A percentile compares a stretch with the other conserved stretches of the same genome.
Conservation (phyloP, 2,888 invertebrate species). For the Cataglyphis rosenhaueri region DNA sequence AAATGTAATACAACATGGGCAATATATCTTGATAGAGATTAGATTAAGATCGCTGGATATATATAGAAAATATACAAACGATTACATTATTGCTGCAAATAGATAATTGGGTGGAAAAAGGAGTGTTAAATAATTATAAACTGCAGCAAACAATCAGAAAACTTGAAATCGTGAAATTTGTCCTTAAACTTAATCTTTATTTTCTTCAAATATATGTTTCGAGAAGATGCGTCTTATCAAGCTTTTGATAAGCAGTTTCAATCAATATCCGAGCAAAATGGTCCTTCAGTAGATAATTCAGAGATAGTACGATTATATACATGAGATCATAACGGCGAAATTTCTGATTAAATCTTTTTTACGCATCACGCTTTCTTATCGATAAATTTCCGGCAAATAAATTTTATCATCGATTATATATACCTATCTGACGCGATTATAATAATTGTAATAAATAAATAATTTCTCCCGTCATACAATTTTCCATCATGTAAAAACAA, state of each 20-base stretch:
- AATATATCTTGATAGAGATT: neutral
- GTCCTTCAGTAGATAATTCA: neutral
- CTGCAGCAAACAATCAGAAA: neutral
- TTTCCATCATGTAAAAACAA: slow-evolving; percentile 41
- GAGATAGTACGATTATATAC: neutral
- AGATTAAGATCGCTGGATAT: neutral
- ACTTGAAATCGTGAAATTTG: neutral
- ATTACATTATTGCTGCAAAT: neutral
- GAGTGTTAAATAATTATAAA: neutral
- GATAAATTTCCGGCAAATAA: slow-evolving; percentile 6
- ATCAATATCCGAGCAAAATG: neutral
- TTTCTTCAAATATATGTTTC: neutral
- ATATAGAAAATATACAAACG: neutral
- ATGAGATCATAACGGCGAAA: neutral
- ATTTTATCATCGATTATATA: neutral
- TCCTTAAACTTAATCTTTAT: neutral
- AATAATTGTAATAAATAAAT: slow-evolving; percentile 12
- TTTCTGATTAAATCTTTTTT: slow-evolving; percentile 1
- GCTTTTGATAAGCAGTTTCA: slow-evolving; percentile 9
- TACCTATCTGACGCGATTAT: neutral
- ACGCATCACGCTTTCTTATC: neutral
- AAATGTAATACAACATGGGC: slow-evolving; percentile 13
- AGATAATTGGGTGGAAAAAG: neutral
- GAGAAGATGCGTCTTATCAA: slow-evolving; percentile 2
- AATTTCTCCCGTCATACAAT: neutral